Evolutionary conservation across 2,888 invertebrate genomes (phyloP), one percentile per base, ranked within the genome.

Genomic region (Heliconius erato): DNA sequence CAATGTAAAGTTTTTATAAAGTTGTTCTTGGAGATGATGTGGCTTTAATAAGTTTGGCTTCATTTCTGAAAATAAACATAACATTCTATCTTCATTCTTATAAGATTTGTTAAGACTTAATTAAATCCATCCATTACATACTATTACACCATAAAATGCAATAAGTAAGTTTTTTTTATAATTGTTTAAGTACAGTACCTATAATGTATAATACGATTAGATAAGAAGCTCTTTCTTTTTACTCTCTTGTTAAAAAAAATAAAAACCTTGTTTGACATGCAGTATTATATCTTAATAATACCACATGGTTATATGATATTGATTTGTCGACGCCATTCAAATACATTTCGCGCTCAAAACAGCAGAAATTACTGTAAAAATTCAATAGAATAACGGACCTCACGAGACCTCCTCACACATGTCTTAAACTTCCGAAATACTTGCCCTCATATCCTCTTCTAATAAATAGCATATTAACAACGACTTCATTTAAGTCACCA

Each of bases 51-150:
- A 89, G 89, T 92, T 94, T 88, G 92, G 92, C 93, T 94, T 94
- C 94, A 95, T 96, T 93, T 93, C 95, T 95, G 95, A 83, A 94
- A 93, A 88, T 85, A 86, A 88, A 87, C 80, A 77, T 40, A 59
- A 16, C 28, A 69, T 63, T 11, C 23, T 28, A 23, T 16, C 23
- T 71, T 28, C 12, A 82, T 81, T 49, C 68, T 71, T 44, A 49
- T 81, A 76, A 76, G 63, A 74, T 74, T 74, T 23, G 32, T 35
- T 32, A 59, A 59, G 11, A 63, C 35, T 63, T 63, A 63, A 63
- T 76, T 63, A 63, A 35, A 76, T 76, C 35, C 59, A 74, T 32
- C n/a, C 19, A 76, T 76, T 63, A 63, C 14, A 14, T 16, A 63
- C 76, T 63, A 35, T 59, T 23, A 76, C n/a, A 63, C 35, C 59